Percentiles rank a stretch among this genome's conserved stretches.
phyloP scores from a whole-genome alignment of 2,113 vertebrate genomes.

The Platysternon megacephalum region DNA sequence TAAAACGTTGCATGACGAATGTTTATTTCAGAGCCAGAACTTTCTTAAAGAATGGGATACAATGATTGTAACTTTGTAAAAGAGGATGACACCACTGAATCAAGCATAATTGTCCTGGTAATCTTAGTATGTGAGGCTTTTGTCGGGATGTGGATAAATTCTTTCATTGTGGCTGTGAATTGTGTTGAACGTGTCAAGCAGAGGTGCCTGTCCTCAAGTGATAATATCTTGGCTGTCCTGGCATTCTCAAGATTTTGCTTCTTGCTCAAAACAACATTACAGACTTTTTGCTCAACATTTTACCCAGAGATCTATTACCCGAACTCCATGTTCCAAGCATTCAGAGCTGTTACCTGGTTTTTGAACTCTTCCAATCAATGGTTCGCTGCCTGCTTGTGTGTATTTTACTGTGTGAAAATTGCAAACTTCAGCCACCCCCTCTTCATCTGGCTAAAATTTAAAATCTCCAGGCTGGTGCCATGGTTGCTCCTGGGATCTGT shows the following conservation, averaged over 20 bases:
- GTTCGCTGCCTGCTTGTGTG: slow-evolving; percentile 6
- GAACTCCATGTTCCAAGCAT: fast-evolving
- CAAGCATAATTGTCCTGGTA: fast-evolving
- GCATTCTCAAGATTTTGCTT: not conserved
- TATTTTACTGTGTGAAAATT: slow-evolving; percentile 45
- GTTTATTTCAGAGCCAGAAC: not conserved
- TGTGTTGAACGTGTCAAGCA: not conserved
- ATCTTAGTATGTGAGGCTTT: fast-evolving
- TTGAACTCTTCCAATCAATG: not conserved
- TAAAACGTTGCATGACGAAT: not conserved
- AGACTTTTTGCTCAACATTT: fast-evolving
- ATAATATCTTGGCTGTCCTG: slow-evolving; percentile 42
- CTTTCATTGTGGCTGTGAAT: not conserved
- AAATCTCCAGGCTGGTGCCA: not conserved
- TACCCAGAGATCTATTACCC: fast-evolving
- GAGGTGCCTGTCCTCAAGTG: slow-evolving; percentile 2
- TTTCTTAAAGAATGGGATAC: not conserved
- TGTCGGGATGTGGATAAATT: not conserved
- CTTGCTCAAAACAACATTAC: fast-evolving
- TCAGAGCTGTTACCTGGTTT: not conserved
- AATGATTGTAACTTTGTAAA: not conserved
- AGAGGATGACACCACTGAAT: not conserved
- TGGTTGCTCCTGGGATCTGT: slow-evolving; percentile 13
- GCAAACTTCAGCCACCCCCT: not conserved
- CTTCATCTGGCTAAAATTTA: slow-evolving; percentile 36